Evolutionary conservation across 30 jellyfish, hydroid and myxozoan species (phyloP).

Genomic region (Mastigias papua): DNA sequence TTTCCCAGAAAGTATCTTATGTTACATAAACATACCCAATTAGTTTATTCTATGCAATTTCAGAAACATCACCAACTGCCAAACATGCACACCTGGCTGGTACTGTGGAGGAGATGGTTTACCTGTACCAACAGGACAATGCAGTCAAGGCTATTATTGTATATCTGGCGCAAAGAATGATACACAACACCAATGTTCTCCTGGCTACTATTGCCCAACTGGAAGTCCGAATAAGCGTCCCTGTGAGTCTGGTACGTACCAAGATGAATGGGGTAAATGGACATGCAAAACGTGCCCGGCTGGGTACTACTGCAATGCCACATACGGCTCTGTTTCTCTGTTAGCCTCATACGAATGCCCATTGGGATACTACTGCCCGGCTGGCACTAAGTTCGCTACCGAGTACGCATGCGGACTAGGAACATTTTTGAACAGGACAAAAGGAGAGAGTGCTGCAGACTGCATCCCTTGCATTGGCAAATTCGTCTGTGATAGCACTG

Average conservation of each 20-base stretch:
- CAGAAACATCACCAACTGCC: conserved; percentile 86
- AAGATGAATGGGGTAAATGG: conserved; percentile 89
- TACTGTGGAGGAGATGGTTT: conserved; percentile 89
- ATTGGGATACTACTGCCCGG: conserved; percentile 91
- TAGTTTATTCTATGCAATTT: background rate
- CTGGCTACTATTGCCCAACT: conserved; percentile 86
- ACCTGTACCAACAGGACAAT: conserved; percentile 75
- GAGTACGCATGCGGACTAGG: conserved; percentile 95
- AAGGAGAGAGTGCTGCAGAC: conserved; percentile 76
- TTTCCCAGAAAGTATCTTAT: no score
- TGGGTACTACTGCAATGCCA: conserved; percentile 89
- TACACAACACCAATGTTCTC: conserved; percentile 77
- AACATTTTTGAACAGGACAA: conserved; percentile 83
- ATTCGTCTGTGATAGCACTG: conserved; percentile 89
- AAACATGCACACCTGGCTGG: conserved; percentile 93
- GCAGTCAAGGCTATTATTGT: conserved; percentile 92
- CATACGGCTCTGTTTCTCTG: conserved; percentile 74
- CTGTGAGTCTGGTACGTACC: conserved; percentile 94
- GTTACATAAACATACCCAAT: no score
- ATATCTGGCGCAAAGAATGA: conserved; percentile 79
- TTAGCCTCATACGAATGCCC: conserved; percentile 84
- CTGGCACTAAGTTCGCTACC: conserved; percentile 76
- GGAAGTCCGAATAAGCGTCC: conserved; percentile 74
- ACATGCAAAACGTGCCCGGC: conserved; percentile 89
- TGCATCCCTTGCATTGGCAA: conserved; percentile 91